Evolutionary conservation across 2,113 vertebrate genomes (phyloP), one percentile per base, ranked within the genome.

Genomic region (Apteryx mantelli): DNA sequence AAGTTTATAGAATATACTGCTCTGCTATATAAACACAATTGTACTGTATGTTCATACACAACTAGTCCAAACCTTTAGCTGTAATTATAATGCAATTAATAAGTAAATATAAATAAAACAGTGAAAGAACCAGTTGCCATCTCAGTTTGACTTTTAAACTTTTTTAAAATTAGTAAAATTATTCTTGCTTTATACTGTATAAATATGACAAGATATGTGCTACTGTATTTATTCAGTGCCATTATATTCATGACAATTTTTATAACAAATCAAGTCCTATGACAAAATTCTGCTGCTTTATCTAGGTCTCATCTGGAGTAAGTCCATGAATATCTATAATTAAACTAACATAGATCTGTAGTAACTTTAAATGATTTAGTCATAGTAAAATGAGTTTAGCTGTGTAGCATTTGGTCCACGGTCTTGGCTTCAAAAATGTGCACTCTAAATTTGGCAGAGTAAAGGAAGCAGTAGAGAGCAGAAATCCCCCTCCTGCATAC

Each of bases 261-360:
- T 77, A 46, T 63, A 92, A 86, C 30, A 91, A 95, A 86, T 89
- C 55, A 94, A 87, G 70, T 69, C 52, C 56, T 82, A 28, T 82
- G 91, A 89, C 81, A 97, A 85, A 91, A 96, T 93, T 95, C 18
- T 91, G 75, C 53, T 86, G 70, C 63, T 94, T 96, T 92, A 85
- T 91, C 91, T 76, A 86, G 77, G 74, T 58, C 81, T 90, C 36
- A 92, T 92, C 63, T 91, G 92, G 89, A 96, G 30, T 74, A 90
- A 89, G 53, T 89, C 91, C 92, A 92, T 50, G 34, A 85, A 95
- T 95, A 88, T 82, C 94, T 93, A 73, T 95, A 95, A 91, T 97
- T 97, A 94, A 93, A 95, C 83, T 61, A 75, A 82, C 76, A 90
- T 34, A 91, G 77, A 92, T 91, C 63, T 66, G 92, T 76, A 96